Evolutionary conservation across 2,113 vertebrate species (phyloP).

Genomic region (Tychaedon coryphoeus): DNA sequence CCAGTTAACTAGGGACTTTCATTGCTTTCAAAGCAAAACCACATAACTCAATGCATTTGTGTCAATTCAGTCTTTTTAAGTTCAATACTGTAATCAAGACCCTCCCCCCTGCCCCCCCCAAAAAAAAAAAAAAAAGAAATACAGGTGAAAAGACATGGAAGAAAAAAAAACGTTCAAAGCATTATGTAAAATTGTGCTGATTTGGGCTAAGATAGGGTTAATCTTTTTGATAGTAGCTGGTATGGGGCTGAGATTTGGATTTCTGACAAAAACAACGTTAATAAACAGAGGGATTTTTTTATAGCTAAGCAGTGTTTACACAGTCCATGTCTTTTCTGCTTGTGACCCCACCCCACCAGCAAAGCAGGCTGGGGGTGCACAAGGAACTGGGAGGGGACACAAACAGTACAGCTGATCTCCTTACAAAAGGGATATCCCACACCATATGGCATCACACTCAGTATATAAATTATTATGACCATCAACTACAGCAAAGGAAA

Average conservation of each 20-base stretch:
- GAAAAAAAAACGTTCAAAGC: neutral
- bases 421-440: neutral
- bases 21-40: neutral
- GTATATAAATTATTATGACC: neutral
- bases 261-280: neutral
- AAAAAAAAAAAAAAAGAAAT: neutral
- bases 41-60: neutral
- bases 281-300: neutral
- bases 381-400: neutral
- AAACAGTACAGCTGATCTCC: neutral
- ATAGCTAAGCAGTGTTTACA: neutral
- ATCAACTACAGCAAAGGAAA: neutral
- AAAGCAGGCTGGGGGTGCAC: neutral
- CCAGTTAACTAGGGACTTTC: neutral
- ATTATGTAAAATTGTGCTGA: neutral
- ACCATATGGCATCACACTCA: neutral
- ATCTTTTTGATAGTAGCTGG: neutral
- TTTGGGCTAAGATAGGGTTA: neutral
- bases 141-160: neutral
- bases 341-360: neutral
- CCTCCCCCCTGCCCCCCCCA: accelerated
- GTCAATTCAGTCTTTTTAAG: neutral
- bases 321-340: neutral
- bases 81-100: neutral
- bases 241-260: neutral